Evolutionary conservation across 2,797 vertebrate genomes (phyloP), one percentile per base, ranked within the genome.

Genomic region (Oreortyx pictus): DNA sequence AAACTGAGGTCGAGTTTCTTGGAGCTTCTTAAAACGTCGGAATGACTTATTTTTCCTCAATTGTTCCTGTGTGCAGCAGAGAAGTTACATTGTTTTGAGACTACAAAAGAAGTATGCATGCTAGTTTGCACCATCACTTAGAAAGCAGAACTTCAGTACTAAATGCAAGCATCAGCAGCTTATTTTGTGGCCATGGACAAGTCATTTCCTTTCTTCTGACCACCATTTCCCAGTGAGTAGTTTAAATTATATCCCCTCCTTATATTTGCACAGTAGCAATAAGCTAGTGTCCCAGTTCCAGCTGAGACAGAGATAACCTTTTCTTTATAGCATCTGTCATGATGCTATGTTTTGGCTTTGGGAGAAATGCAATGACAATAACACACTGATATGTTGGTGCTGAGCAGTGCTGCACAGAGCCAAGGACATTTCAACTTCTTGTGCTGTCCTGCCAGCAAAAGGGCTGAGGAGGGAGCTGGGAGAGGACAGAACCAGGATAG

Each of bases 1-100:
- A 95, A 99, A 98, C 93, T 99, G 98, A 4, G 98, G 98, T 62
- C 99, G 98, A 20, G 98, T 95, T 88, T 99, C 99, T 95, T 99
- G 99, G 12, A 99, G 98, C 65, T 95, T 98, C 95, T 98, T 98
- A 77, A 99, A 99, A 2, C 98, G 97, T 70, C 97, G 97, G 96
- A 99, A 99, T 27, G 97, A 96, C 92, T 98, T 99, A 88, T 97
- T 99, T 96, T 98, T 99, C 95, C 97, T 98, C 46, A 98, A 6
- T 76, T 98, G 98, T 59, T 97, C 95, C 99, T 99, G 86, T 46
- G 8, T 59, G 56, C n/a, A 44, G 23, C 47, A 75, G n/a, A 66
- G 82, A 65, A 86, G 7, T 7, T 24, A 72, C 29, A 54, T 6
- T 86, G 5, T 15, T 85, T 50, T 77, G 22, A 66, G 25, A 24